Conservation (phyloP, 1,140 invertebrate species). For the Monochamus saltuarius region DNA sequence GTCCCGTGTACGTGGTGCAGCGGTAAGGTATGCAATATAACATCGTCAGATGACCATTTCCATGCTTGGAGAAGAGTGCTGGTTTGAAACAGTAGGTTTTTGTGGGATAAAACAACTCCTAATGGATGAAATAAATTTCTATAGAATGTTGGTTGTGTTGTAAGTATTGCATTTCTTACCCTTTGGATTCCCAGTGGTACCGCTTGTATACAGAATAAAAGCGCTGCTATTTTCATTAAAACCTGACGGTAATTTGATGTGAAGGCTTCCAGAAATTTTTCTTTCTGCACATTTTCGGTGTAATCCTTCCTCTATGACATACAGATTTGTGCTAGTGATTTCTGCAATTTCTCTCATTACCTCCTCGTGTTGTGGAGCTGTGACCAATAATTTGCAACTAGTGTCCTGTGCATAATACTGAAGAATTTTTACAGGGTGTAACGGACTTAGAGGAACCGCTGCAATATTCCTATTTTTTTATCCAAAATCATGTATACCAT, state of each 20-base stretch:
- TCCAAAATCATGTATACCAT: no score
- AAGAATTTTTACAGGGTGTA: slow-evolving; percentile 69
- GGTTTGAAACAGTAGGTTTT: slow-evolving; percentile 72
- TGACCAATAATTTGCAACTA: slow-evolving; percentile 67
- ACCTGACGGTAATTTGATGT: slow-evolving; percentile 46
- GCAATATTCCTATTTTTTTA: slow-evolving; percentile 45
- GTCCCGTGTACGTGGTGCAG: slow-evolving; percentile 88
- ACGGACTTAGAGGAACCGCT: slow-evolving; percentile 69
- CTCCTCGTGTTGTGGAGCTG: slow-evolving; percentile 64
- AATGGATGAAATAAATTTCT: slow-evolving; percentile 9
- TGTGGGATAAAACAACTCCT: slow-evolving; percentile 78
- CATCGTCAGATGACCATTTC: slow-evolving; percentile 71
- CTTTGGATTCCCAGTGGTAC: slow-evolving; percentile 82
- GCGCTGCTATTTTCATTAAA: slow-evolving; percentile 69
- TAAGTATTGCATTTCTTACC: slow-evolving; percentile 50
- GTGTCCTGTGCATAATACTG: slow-evolving; percentile 78
- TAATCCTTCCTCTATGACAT: slow-evolving; percentile 63
- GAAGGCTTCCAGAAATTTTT: slow-evolving; percentile 49
- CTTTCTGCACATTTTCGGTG: slow-evolving; percentile 51
- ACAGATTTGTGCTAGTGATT: slow-evolving; percentile 58
- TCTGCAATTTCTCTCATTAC: slow-evolving; percentile 61
- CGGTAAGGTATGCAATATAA: slow-evolving; percentile 79
- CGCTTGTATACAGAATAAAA: slow-evolving; percentile 86
- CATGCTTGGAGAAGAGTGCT: slow-evolving; percentile 69
- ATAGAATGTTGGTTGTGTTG: neutral